Evolutionary conservation across 2,113 vertebrate species (phyloP), one percentile per base, ranked within the genome.

Genomic region (Mustela lutreola): DNA sequence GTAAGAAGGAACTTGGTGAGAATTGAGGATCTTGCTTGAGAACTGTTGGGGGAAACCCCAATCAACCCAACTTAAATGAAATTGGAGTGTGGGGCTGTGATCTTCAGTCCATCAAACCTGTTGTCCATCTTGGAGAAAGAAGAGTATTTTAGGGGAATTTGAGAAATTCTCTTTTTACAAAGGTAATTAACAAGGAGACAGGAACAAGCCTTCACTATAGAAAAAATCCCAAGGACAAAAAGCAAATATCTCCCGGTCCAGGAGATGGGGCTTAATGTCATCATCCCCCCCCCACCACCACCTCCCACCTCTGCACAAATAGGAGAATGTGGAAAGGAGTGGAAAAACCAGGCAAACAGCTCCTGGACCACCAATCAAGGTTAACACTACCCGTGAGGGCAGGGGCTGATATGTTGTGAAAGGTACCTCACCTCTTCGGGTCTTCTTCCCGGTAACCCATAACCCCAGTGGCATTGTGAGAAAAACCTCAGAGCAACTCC

Each of bases 81-180:
- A 5, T 0, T 24, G 10, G 63, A 56, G 26, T 4, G 8, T 0
- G 2, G 19, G 2, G 6, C 45, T 28, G 12, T 11, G 39, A n/a
- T 45, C n/a, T 50, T 58, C 11, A 12, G 4, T 18, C 39, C 10
- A 28, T 22, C 31, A 16, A 48, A 36, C 3, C 2, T 22, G 3
- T 42, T 48, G 63, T 28, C 39, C 39, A 8, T 78, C 89, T 39
- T 33, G 67, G 62, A 62, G 65, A 78, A 63, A 70, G 53, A 24
- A 5, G 56, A 81, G 9, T 18, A 71, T 48, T 53, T 33, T 31
- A 67, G 76, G 33, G n/a, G 42, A 70, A 56, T 50, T 56, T 63
- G 76, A 78, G 39, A 28, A 39, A 71, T n/a, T 82, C 42, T 80
- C 12, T 71, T 65, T 78, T 65, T 45, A 75, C 39, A 76, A 94